Conservation (phyloP, 1,140 invertebrate genomes). For the Palaemon carinicauda region DNA sequence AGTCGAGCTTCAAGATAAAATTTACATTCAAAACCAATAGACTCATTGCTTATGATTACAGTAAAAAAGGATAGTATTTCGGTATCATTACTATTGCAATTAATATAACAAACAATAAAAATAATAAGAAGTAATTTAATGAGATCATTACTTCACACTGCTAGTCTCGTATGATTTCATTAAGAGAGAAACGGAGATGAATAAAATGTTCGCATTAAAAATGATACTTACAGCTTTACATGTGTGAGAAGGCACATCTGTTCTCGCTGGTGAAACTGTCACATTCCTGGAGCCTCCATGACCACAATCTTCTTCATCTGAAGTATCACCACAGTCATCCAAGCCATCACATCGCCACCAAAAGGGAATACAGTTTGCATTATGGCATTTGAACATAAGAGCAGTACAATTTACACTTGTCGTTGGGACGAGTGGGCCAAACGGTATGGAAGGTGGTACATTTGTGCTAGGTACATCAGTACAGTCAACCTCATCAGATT, state of each 20-base stretch:
- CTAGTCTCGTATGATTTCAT: too few relatives aligned
- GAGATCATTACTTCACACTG: too few relatives aligned
- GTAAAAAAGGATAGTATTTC: too few relatives aligned
- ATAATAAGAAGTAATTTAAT: too few relatives aligned
- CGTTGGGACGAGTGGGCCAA: constrained; percentile 58
- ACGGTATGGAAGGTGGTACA: constrained; percentile 35
- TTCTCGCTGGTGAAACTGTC: background rate
- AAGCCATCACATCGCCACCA: constrained; percentile 65
- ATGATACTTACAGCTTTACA: background rate
- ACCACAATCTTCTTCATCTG: constrained; percentile 70
- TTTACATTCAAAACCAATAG: too few relatives aligned
- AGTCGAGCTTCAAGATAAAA: too few relatives aligned
- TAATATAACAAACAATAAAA: too few relatives aligned
- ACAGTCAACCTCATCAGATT: constrained; percentile 51
- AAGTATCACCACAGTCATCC: constrained; percentile 67
- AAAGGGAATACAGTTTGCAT: constrained; percentile 67
- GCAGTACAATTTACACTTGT: constrained; percentile 62
- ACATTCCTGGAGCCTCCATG: background rate
- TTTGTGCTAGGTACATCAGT: background rate
- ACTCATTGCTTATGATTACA: too few relatives aligned
- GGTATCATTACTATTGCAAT: too few relatives aligned
- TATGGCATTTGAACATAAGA: constrained; percentile 65
- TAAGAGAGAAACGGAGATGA: too few relatives aligned
- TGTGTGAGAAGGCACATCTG: background rate
- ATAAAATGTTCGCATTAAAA: too few relatives aligned